Conservation (phyloP, 2,113 vertebrate genomes). For the Pseudopodoces humilis region DNA sequence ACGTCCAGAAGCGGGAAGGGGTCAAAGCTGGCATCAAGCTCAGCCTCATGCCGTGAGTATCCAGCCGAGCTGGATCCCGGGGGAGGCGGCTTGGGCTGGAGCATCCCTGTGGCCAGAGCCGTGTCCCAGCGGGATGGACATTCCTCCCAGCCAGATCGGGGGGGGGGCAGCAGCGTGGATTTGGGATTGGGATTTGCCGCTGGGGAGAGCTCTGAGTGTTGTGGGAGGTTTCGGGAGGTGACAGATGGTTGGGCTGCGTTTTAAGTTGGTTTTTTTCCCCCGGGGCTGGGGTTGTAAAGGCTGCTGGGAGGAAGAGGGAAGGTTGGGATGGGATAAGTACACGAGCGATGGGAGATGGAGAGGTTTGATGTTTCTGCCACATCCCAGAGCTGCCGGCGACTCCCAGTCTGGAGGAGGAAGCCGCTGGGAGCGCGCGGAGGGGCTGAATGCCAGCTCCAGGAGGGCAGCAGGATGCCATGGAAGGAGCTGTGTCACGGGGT, state of each 20-base stretch:
- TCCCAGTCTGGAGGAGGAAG: background rate
- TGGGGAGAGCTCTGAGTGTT: background rate
- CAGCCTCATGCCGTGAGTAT: constrained; percentile 98
- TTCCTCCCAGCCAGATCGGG: fast-evolving
- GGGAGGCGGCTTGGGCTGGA: background rate
- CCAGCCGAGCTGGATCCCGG: fast-evolving
- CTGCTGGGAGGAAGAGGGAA: background rate
- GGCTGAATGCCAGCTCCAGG: background rate
- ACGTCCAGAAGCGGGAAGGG: constrained; percentile 94
- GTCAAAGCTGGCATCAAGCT: constrained; percentile 91
- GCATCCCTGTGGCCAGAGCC: background rate
- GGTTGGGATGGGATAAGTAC: fast-evolving
- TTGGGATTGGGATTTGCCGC: background rate
- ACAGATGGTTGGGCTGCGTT: fast-evolving
- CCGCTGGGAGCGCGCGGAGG: background rate
- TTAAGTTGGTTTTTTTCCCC: background rate
- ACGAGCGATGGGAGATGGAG: fast-evolving
- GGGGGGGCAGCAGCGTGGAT: fast-evolving
- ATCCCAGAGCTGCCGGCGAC: background rate
- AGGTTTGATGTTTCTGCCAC: background rate
- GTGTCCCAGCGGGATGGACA: background rate
- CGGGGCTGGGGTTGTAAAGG: background rate
- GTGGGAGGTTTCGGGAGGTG: background rate
- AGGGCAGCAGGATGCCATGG: fast-evolving
- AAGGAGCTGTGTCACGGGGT: fast-evolving